Evolutionary conservation across 1,140 invertebrate species (phyloP), one percentile per base, ranked within the genome.

Genomic region (Antheraea pernyi): DNA sequence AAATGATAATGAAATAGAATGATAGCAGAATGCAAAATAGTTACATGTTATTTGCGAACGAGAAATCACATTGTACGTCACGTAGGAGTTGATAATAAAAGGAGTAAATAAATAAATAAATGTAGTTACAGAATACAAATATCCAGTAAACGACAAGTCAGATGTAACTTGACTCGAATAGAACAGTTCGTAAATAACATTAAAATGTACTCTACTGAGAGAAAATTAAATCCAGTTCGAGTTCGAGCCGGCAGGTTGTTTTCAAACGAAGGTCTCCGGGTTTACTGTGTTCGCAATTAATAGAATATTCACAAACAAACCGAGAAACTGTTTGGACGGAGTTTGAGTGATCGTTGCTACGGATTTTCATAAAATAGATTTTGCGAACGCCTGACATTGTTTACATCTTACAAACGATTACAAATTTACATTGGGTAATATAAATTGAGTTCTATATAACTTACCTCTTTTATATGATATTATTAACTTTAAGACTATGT

Each of bases 311-410:
- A 53, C 46, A 53, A 53, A 53, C 46, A 53, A 53, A 53, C 46
- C 46, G 11, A 16, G 46, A 53, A 53, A 53, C 46, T 53, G 46
- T 53, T 53, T n/a, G 16, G 46, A 6, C 16, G 6, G 46, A 53
- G 46, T 53, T 53, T n/a, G 46, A 53, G 11, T 53, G 46, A 53
- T 53, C 46, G 46, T 53, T 53, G 46, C 11, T 13, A 13, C 2
- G 46, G 46, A 53, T 53, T 53, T 53, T 53, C 46, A 53, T 53
- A 53, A 53, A 53, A 53, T 53, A 53, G 46, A 53, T 53, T 53
- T 53, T 6, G 46, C 46, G 46, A n/a, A 53, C 46, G 46, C 39
- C 13, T 9, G 16, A n/a, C 16, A 53, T 53, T 53, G 46, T 53
- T 53, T 53, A 53, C 9, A 53, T 53, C 16, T 53, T 53, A 53